Percentiles rank a stretch among this genome's conserved stretches.
Evolutionary conservation across 2,888 invertebrate genomes (phyloP).

Genomic region (Apoderus coryli): DNA sequence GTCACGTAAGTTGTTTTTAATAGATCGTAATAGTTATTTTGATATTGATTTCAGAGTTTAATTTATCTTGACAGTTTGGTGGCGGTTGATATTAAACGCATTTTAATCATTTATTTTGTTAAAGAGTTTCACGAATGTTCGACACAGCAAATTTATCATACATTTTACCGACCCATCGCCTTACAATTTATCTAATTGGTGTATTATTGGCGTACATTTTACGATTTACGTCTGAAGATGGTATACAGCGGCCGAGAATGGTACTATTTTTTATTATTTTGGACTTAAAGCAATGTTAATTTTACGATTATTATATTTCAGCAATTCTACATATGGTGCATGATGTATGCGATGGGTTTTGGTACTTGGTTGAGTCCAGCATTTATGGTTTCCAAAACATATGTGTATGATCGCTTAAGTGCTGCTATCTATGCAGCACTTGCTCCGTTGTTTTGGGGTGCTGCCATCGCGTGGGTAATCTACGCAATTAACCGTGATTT

Average conservation of each 20-base stretch:
- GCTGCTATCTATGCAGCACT: constrained; percentile 42
- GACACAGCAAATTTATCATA: constrained; percentile 50
- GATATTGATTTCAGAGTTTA: no score
- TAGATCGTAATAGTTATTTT: no score
- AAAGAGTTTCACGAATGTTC: constrained; percentile 44
- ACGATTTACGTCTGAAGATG: constrained; percentile 17
- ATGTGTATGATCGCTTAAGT: constrained; percentile 35
- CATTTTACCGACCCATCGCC: constrained; percentile 45
- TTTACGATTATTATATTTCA: no score
- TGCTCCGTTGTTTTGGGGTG: constrained; percentile 42
- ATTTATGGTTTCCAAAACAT: constrained; percentile 37
- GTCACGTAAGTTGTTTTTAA: constrained; percentile 38
- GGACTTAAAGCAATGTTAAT: no score
- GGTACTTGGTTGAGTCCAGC: constrained; percentile 38
- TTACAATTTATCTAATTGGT: constrained; percentile 49
- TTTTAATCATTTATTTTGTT: constrained; percentile 1
- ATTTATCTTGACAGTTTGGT: no score
- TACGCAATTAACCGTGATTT: constrained; percentile 39
- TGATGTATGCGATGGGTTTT: constrained; percentile 29
- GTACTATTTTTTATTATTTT: no score
- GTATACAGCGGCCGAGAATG: no score
- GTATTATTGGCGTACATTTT: constrained; percentile 42
- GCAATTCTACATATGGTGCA: constrained; percentile 32
- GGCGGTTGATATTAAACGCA: no score
- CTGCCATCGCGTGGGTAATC: constrained; percentile 37